Conservation (phyloP, 30 jellyfish, hydroid and myxozoan genomes). For the Chironex yamaguchii region DNA sequence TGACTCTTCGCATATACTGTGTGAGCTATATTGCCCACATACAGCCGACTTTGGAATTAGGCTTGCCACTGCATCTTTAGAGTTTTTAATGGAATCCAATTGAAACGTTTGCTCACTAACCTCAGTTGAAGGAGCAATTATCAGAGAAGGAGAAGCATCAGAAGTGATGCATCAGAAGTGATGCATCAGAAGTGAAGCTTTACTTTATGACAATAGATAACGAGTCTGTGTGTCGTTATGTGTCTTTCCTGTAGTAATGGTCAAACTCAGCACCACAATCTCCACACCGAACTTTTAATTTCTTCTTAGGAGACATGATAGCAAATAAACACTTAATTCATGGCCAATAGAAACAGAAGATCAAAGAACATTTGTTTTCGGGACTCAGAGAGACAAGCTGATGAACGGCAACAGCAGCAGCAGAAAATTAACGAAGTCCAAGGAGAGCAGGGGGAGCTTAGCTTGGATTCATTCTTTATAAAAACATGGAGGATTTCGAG, state of each 20-base stretch:
- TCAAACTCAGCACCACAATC: slow-evolving; percentile 16
- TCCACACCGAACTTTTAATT: not conserved
- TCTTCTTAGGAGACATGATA: slow-evolving; percentile 3
- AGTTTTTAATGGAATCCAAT: slow-evolving; percentile 10
- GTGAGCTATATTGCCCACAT: slow-evolving; percentile 14
- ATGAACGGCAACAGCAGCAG: no score
- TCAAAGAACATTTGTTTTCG: slow-evolving; percentile 7
- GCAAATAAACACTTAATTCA: not conserved
- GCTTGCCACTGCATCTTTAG: slow-evolving; percentile 4
- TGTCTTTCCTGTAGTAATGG: slow-evolving; percentile 18
- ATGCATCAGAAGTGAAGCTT: no score
- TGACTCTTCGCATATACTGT: slow-evolving; percentile 12
- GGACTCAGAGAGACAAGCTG: not conserved
- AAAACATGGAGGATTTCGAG: no score
- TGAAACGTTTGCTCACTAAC: slow-evolving; percentile 9
- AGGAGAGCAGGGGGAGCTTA: no score
- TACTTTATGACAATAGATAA: no score
- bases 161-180: not conserved
- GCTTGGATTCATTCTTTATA: no score
- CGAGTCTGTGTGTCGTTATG: not conserved
- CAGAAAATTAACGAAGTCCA: no score
- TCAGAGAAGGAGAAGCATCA: not conserved
- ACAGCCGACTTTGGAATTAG: no score
- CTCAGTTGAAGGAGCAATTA: slow-evolving; percentile 4
- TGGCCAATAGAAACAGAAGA: no score